These are phyloP conservation scores for Illadopsis cleaveri DNA, from an alignment of 2,113 vertebrate genomes.

Conservation along the genomic window DNA sequence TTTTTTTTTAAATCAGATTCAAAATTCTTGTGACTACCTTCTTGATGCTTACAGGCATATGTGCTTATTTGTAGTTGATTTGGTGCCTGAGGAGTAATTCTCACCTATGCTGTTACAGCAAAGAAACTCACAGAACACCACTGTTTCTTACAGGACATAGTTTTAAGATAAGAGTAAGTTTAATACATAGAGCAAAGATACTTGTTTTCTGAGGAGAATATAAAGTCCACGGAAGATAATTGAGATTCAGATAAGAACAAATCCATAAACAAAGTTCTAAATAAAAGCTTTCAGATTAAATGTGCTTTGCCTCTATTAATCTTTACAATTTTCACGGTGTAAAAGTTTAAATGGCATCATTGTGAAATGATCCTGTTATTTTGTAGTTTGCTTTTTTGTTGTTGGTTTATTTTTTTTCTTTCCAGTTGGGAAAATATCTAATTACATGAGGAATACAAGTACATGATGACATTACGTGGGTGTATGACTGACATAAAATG, in stretches of 20 bases:
- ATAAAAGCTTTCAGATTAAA: constrained; percentile 11
- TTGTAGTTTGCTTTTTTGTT: background rate
- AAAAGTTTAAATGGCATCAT: background rate
- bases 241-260: background rate
- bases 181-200: background rate
- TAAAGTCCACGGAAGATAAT: background rate
- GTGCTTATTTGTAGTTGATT: background rate
- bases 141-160: background rate
- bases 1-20: background rate
- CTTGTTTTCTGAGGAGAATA: background rate
- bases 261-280: background rate
- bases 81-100: background rate
- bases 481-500: background rate
- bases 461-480: background rate
- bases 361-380: background rate
- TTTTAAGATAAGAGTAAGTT: background rate
- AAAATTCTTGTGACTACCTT: background rate
- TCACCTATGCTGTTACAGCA: background rate
- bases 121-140: background rate
- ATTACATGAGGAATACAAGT: background rate
- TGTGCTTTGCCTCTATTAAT: background rate
- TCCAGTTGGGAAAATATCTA: background rate
- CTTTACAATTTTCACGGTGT: background rate
- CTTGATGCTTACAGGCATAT: background rate
- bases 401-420: background rate